Conservation (phyloP, 2,113 vertebrate species). For the Dendropsophus ebraccatus region DNA sequence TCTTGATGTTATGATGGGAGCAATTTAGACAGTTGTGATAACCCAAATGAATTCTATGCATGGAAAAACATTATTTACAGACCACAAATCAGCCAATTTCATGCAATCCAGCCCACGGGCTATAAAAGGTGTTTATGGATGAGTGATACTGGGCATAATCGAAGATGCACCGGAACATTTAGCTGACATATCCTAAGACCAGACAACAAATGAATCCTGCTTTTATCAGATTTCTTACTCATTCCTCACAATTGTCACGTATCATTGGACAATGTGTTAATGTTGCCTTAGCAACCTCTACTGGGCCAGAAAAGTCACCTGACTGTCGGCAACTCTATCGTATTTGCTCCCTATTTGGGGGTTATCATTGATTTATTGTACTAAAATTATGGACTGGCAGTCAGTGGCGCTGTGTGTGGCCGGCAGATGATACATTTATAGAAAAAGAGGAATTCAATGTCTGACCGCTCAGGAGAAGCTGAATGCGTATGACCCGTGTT, state of each 20-base stretch:
- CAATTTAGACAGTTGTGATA: background rate
- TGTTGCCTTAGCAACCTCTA: conserved; percentile 42
- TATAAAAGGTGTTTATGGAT: background rate
- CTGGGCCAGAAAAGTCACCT: conserved; percentile 33
- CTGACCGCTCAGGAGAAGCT: background rate
- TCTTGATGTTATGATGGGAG: background rate
- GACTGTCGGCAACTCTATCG: background rate
- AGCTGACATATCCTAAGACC: background rate
- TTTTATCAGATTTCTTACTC: conserved; percentile 19
- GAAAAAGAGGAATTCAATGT: background rate
- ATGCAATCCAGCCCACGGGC: background rate
- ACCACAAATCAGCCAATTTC: background rate
- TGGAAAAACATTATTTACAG: background rate
- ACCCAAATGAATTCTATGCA: background rate
- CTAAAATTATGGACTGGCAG: background rate
- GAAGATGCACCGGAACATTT: background rate
- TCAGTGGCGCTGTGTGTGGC: background rate
- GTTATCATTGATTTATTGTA: background rate
- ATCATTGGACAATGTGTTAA: conserved; percentile 39
- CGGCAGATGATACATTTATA: background rate
- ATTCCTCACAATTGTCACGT: conserved; percentile 30
- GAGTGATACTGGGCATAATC: background rate
- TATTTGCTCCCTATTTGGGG: background rate
- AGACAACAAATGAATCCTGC: background rate
- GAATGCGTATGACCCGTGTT: background rate